Evolutionary conservation across 2,797 vertebrate species (phyloP).

Genomic region (Sebastes miniatus): DNA sequence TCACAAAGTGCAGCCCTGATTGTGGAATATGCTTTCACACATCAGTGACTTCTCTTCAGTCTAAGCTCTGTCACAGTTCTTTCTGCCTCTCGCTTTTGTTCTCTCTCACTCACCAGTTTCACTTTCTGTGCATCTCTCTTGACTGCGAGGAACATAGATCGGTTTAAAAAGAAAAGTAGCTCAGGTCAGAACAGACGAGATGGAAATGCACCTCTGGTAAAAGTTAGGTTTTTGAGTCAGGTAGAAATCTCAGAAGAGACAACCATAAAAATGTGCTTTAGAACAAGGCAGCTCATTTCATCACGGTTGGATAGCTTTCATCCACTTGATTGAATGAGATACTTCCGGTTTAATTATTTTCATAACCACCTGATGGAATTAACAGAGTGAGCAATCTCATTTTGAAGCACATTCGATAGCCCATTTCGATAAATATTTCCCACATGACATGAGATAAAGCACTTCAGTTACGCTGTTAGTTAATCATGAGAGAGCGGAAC

Average conservation of each 20-base stretch:
- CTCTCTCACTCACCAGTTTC: neutral
- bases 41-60: slow-evolving; percentile 50
- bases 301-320: neutral
- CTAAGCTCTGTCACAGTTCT: slow-evolving; percentile 32
- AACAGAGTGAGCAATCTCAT: neutral
- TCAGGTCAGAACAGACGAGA: neutral
- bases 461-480: neutral
- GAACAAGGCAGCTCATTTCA: neutral
- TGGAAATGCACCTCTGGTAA: neutral
- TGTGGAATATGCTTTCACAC: slow-evolving; percentile 69
- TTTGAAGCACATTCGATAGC: neutral
- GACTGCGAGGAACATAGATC: neutral
- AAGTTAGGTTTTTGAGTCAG: neutral
- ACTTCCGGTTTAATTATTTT: neutral
- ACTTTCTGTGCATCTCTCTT: neutral
- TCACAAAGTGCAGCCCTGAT: slow-evolving; percentile 54
- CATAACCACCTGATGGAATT: neutral
- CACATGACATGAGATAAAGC: slow-evolving; percentile 1
- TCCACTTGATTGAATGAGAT: neutral
- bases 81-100: neutral
- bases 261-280: neutral
- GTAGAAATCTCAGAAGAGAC: neutral
- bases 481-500: neutral
- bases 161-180: slow-evolving; percentile 3
- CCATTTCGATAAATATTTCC: neutral